These are phyloP conservation scores for Himalopsyche tibetana DNA, from an alignment of 2,888 invertebrate genomes.

Conservation along the genomic window DNA sequence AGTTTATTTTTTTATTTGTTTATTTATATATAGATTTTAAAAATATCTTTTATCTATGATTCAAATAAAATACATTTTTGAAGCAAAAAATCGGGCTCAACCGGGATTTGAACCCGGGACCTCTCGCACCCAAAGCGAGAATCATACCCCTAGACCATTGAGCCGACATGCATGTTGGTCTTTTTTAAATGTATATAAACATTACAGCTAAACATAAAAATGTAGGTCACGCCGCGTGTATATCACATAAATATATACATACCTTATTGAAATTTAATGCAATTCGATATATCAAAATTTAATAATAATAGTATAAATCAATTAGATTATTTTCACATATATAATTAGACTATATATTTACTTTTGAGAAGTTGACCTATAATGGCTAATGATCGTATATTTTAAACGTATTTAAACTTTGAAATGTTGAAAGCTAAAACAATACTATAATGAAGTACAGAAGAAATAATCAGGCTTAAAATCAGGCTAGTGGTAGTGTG, in stretches of 20 bases:
- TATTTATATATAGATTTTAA: too few relatives aligned
- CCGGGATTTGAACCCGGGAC: slow-evolving; percentile 79
- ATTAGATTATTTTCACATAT: neutral
- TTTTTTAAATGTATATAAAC: neutral
- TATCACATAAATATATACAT: too few relatives aligned
- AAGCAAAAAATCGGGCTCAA: slow-evolving; percentile 71
- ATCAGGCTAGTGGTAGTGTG: too few relatives aligned
- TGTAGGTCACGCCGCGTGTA: neutral
- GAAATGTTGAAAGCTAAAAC: too few relatives aligned
- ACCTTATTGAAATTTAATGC: too few relatives aligned
- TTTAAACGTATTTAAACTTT: too few relatives aligned
- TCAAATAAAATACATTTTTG: neutral
- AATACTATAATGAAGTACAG: too few relatives aligned
- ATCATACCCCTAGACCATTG: slow-evolving; percentile 84
- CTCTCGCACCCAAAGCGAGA: slow-evolving; percentile 82
- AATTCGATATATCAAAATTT: neutral
- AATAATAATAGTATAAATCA: neutral
- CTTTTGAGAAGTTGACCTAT: neutral
- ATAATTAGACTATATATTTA: neutral
- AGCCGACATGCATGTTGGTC: slow-evolving; percentile 70
- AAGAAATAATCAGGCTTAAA: too few relatives aligned
- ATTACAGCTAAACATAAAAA: neutral
- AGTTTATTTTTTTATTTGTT: too few relatives aligned
- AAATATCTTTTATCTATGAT: too few relatives aligned
- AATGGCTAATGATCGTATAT: too few relatives aligned